Evolutionary conservation across 1,140 invertebrate genomes (phyloP), one percentile per base, ranked within the genome.

Genomic region (Dolichoris vasculosae): DNA sequence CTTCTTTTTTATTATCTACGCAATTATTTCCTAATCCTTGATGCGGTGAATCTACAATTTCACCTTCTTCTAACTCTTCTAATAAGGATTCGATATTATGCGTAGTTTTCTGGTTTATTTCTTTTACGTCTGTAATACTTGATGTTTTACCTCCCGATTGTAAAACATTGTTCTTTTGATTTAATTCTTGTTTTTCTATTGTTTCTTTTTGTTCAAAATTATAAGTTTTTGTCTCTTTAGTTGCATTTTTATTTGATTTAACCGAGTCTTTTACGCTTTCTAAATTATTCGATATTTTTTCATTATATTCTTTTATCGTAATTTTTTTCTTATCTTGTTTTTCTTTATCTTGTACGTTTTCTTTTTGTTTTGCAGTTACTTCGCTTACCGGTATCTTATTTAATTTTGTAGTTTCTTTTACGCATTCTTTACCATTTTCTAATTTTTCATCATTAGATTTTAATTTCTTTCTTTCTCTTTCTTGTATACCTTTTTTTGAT

Each of bases 1-100:
- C 15, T 43, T 43, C 23, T 73, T 43, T 43, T 4, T 13, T 6
- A 59, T 59, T 26, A 59, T 26, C 6, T 46, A 13, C 26, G 23
- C 26, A 26, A 4, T 38, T 20, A 11, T 43, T 43, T 43, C 32
- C 8, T 30, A 30, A 64, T 64, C 15, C 15, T 8, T 64, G 13
- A 43, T 51, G 9, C 15, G 48, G 48, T 55, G 64, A 82, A 86
- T 82, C 82, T 11, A 82, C 30, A 80, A 86, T 88, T 51, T 88
- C 84, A 80, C 87, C 86, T 17, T 76, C 81, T 51, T 87, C 71
- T 67, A 86, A 32, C 6, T 67, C 63, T 43, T 84, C 32, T 20
- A 59, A 13, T 38, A 38, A 76, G 4, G 0, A 23, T 20, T 51
- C 46, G 7, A 51, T 11, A 48, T 76, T 26, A 11, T 26, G 20